Conservation (phyloP, 2,797 vertebrate genomes). For the Girardinus metallicus region DNA sequence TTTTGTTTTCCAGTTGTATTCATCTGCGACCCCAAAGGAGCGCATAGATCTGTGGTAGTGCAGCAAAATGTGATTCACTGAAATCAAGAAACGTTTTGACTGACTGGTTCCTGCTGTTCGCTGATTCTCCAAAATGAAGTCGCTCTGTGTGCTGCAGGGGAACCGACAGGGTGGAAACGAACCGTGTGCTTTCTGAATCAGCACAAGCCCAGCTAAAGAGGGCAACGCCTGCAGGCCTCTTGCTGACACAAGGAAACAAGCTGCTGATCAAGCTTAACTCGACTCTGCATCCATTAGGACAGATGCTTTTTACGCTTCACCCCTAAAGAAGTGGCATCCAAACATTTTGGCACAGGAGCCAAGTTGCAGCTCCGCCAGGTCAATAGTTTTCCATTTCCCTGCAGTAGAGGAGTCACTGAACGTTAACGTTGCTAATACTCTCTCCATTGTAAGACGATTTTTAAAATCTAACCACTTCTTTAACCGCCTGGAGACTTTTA, state of each 20-base stretch:
- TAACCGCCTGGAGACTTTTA: background rate
- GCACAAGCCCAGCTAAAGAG: background rate
- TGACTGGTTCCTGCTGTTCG: background rate
- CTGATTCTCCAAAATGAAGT: background rate
- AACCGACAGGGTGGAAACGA: background rate
- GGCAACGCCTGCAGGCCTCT: background rate
- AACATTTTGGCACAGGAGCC: background rate
- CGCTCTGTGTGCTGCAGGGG: background rate
- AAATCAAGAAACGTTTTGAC: too few relatives aligned
- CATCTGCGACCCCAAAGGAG: too few relatives aligned
- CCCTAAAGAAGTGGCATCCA: background rate
- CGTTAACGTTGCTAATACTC: background rate
- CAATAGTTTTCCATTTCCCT: background rate
- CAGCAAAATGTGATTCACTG: too few relatives aligned
- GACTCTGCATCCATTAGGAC: background rate
- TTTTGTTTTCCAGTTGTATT: background rate
- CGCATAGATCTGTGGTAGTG: too few relatives aligned
- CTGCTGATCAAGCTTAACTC: background rate
- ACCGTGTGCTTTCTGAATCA: background rate
- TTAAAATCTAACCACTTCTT: background rate
- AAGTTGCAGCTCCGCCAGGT: background rate
- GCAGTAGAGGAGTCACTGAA: background rate
- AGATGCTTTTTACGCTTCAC: background rate
- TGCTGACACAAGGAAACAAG: background rate
- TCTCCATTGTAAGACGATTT: background rate